phyloP scores from a whole-genome alignment of 2,888 invertebrate genomes.

The Syrphus vitripennis region DNA sequence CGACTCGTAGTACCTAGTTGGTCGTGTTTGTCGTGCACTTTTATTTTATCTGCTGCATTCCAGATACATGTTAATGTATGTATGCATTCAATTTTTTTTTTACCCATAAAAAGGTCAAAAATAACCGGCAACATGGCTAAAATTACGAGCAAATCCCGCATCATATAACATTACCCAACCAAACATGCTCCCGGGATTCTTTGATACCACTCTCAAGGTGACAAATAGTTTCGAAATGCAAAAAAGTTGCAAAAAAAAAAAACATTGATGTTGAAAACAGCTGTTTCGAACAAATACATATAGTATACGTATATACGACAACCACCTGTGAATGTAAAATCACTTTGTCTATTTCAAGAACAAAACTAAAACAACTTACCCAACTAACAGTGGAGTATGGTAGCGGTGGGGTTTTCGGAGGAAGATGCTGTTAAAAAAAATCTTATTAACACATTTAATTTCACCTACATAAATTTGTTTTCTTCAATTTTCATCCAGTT shows the following conservation, averaged over 20 bases:
- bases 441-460: constrained; percentile 71
- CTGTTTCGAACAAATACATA: constrained; percentile 30
- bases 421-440: constrained; percentile 32
- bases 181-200: constrained; percentile 34
- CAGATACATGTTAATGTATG: constrained; percentile 9
- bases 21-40: constrained; percentile 55
- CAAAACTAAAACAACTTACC: background rate
- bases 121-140: constrained; percentile 28
- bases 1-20: constrained; percentile 14
- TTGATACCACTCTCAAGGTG: constrained; percentile 35
- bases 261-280: constrained; percentile 38
- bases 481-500: background rate
- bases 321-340: constrained; percentile 59
- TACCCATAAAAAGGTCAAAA: constrained; percentile 53
- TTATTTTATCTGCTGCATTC: constrained; percentile 59
- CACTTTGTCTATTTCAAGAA: constrained; percentile 15
- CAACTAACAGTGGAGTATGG: background rate
- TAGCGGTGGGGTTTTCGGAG: background rate
- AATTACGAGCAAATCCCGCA: constrained; percentile 25
- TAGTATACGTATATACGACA: constrained; percentile 4
- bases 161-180: constrained; percentile 11
- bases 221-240: background rate
- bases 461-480: constrained; percentile 64
- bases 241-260: background rate
- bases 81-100: background rate